Evolutionary conservation across 2,113 vertebrate species (phyloP), one percentile per base, ranked within the genome.

Genomic region (Tapirus terrestris): DNA sequence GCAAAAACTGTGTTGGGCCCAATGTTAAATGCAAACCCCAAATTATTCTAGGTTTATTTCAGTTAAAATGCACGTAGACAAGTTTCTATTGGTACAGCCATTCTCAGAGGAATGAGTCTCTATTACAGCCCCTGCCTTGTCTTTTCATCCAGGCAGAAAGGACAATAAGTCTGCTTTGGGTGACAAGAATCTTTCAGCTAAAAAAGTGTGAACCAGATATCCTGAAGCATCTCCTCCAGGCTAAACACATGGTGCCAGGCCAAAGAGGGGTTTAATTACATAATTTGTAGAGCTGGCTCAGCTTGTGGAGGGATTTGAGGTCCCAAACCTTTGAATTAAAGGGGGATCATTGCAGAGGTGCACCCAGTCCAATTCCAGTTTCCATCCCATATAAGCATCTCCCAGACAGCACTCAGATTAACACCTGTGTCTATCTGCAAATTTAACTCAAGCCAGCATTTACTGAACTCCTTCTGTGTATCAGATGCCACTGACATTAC

Each of bases 181-280:
- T 83, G 93, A 97, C 93, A 96, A 96, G 88, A 94, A 85, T 95
- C 92, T 96, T 85, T 61, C 53, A 89, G 82, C 58, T 89, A 83
- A 94, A 96, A 89, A 92, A 36, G 61, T 91, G 83, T 97, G 95
- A 97, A 89, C 85, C 91, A 93, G 81, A 93, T 96, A 96, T 63
- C 91, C 84, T 72, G 65, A 92, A 93, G 36, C 85, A 82, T 60
- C 81, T 94, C 88, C 23, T 79, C 65, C 72, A 33, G 5, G 53
- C 67, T 73, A 93, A 83, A 82, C 94, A 82, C 51, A 48, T 1
- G 20, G 86, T 82, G 23, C 77, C 48, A 4, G 5, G 82, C 63
- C 89, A 96, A 72, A 89, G 65, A 72, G 36, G 29, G n/a, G 43
- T 96, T 94, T 94, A 33, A 67, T 97, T 95, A 97, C 94, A 76